Evolutionary conservation across 2,888 invertebrate species (phyloP), one percentile per base, ranked within the genome.

Genomic region (Sturmia bella): DNA sequence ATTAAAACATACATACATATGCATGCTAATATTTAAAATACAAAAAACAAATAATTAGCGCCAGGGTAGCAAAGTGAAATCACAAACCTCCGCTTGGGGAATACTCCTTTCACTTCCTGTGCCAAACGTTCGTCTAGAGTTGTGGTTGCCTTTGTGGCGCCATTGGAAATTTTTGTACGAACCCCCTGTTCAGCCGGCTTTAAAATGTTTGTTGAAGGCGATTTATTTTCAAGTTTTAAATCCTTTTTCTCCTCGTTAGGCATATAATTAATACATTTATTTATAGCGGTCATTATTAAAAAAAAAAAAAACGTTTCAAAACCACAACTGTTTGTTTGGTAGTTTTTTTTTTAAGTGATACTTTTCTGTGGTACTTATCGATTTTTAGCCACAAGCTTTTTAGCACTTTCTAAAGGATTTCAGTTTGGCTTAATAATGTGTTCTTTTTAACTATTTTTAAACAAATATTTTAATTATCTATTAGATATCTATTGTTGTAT

Each of bases 71-170:
- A 76, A 32, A 32, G 17, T 61, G 32, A 56, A 21, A 32, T 32
- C 32, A 68, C 74, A 41, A 84, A 90, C 91, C 90, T 87, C 84
- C 86, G 88, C 68, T 88, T 89, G 24, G 91, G 91, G 82, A 90
- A 88, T 12, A 87, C 90, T 73, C 91, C 89, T 72, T 86, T 81
- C 77, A 91, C 87, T 70, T 86, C 86, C 64, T 87, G 87, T 32
- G 88, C 85, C 76, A 88, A 83, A 54, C 88, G 89, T 24, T 87
- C 82, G 78, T 90, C 90, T 76, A 90, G 84, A n/a, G 83, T 73
- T 19, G 84, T 84, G n/a, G 85, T 27, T 59, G 77, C n/a, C 27
- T 52, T 80, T 19, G 80, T 64, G 52, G 70, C 80, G 57, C 50
- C 54, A 64, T 48, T 45, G 3, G 11, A 13, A 5, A 24, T 73